Evolutionary conservation across 2,888 invertebrate genomes (phyloP), one percentile per base, ranked within the genome.

Genomic region (Nomada ruficornis): DNA sequence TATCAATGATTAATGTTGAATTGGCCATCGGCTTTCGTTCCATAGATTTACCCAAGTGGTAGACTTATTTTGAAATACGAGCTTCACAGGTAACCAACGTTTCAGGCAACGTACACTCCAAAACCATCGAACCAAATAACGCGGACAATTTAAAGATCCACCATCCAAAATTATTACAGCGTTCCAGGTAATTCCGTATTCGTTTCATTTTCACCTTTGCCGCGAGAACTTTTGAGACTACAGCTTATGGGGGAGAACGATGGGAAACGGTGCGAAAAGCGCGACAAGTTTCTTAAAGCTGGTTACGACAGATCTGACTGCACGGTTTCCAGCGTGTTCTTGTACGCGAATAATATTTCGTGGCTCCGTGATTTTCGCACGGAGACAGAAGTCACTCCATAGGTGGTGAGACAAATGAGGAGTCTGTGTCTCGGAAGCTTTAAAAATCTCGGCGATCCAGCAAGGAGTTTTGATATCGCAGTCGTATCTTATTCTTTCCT

Each of bases 1-100:
- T 86, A 86, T 86, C 84, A 86, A 73, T 86, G 86, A 86, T 86
- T 86, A 86, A 86, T 86, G 86, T 69, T 42, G 69, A 72, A 86
- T 86, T 75, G 71, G 57, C 18, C 23, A 55, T 20, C 67, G 67
- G 18, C 55, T 68, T 75, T 64, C 57, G n/a, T 65, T 62, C 52
- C 29, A 15, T 4, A 23, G 54, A 52, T 69, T 57, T 54, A 57
- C 26, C 7, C 4, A 10, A 55, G 11, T 7, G 13, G 42, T 23
- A 52, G 47, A 68, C 79, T 62, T 26, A 44, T 23, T 80, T 64
- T 44, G 15, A 72, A 52, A 59, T 50, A 72, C n/a, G n/a, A 23
- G 36, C 2, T 10, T 10, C 1, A 44, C 36, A 15, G 29, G 23
- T 47, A 3, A 52, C 13, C n/a, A 62, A 54, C 18, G 23, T 52